Evolutionary conservation across 1,140 invertebrate species (phyloP), one percentile per base, ranked within the genome.

Genomic region (Meteorus sp.): DNA sequence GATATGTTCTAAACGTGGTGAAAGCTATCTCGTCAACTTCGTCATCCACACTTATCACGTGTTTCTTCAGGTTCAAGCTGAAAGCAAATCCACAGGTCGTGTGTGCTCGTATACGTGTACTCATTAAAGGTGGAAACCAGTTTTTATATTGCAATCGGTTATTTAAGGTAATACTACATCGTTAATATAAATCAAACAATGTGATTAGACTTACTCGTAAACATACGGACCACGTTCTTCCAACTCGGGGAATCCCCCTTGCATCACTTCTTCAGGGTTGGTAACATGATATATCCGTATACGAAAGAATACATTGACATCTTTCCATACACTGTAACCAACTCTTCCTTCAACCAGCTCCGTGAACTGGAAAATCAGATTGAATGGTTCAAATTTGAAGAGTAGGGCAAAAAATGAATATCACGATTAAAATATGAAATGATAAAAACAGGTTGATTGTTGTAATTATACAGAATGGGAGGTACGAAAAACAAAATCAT

Each of bases 191-290:
- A 13, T 25, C 19, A 13, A 29, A n/a, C 9, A 41, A 41, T 41
- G 37, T 4, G 6, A n/a, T n/a, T n/a, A n/a, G 22, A 25, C 54
- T 63, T 59, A 72, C 70, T 66, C 43, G 23, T 70, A 72, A 37
- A 60, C 53, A 6, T 66, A 64, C 7, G 70, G 70, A 7, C 70
- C 70, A 39, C 33, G 39, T 56, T 72, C 68, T 0, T 35, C 45
- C 0, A 72, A 6, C 22, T 29, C 48, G 19, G 70, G 66, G 7
- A 25, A 9, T 7, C 25, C 58, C 20, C 70, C 70, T 22, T 43
- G n/a, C 59, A 69, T 63, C 0, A 72, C 61, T 22, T 61, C 67
- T 7, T 62, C 59, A 13, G 66, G 68, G 61, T 72, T 72, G 0
- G 60, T 64, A 8, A 70, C 63, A 15, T 72, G 57, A 31, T 64